Base-by-base conservation (phyloP, 2,797 vertebrate genomes). In the Enteromius anoplus region DNA sequence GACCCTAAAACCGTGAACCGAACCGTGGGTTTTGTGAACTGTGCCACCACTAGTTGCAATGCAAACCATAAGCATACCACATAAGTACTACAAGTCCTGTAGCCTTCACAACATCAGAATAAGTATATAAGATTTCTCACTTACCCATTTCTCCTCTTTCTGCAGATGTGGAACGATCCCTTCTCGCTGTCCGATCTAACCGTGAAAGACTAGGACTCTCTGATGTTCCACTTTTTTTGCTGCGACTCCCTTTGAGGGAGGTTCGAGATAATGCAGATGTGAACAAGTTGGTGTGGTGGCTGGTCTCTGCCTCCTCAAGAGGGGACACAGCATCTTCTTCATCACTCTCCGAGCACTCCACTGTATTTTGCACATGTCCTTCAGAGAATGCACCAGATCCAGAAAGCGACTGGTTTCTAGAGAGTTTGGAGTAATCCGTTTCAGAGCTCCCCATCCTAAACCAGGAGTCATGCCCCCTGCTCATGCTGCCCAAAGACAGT, bases 271-370 rank as follows among this genome's bases (percentile, higher is more conserved):
- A 96, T 92, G 97, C 98, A 89, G 97, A 97, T 88, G 97, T 96
- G 90, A 99, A 99, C 89, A 99, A 94, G 87, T 99, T 99, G 37
- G 97, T 99, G 86, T 97, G 97, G 75, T 93, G 92, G 77, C 88
- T 87, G 0, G 90, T 85, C 37, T 93, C 93, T 47, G 83, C 80
- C 32, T 94, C 94, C 68, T 93, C 93, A 2, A 88, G 89, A 65
- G 93, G 92, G 6, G 90, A 90, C 64, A 92, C 92, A 14, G 91
- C 91, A 72, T 94, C 95, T 26, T 95, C 95, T 11, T 95, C 94
- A 78, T 96, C 95, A 11, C 95, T 95, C 86, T 95, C 95, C 0
- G 94, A 95, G 84, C 94, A 94, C 75, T 89, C 93, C 1, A 86
- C 85, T 11, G 90, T 89, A 77, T 93, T 92, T 75, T 92, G 93